Conservation (phyloP, 1,140 invertebrate genomes). For the Xylocopa sonorina region DNA sequence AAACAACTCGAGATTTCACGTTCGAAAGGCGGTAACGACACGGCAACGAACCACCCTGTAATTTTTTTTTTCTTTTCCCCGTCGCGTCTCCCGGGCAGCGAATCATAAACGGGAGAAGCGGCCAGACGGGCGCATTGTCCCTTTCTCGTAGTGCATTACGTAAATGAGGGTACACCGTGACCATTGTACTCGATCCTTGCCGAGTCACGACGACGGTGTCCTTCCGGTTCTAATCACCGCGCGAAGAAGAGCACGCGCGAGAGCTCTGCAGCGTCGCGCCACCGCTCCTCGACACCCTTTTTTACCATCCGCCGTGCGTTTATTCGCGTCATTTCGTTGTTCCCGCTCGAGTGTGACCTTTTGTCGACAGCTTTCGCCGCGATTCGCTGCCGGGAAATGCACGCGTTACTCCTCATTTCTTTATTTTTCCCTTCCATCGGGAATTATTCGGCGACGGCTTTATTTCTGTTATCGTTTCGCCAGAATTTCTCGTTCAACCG, state of each 20-base stretch:
- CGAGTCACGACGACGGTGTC: slow-evolving; percentile 38
- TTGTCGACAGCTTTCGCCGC: not conserved
- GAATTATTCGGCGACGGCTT: not conserved
- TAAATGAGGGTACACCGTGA: slow-evolving; percentile 69
- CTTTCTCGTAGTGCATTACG: slow-evolving; percentile 68
- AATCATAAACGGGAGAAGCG: slow-evolving; percentile 57
- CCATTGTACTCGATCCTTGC: slow-evolving; percentile 64
- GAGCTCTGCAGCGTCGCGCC: not conserved
- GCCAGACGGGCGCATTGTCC: slow-evolving; percentile 65
- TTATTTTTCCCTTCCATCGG: not conserved
- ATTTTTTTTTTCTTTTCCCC: slow-evolving; percentile 56
- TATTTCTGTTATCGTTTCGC: too few relatives aligned
- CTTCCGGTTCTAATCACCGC: slow-evolving; percentile 53
- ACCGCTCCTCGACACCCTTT: not conserved
- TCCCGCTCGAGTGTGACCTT: not conserved
- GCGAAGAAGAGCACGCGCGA: slow-evolving; percentile 1
- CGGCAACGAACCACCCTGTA: slow-evolving; percentile 36
- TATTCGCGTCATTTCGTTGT: slow-evolving; percentile 14
- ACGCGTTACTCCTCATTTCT: too few relatives aligned
- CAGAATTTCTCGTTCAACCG: too few relatives aligned
- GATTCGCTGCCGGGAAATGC: not conserved
- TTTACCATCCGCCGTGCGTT: not conserved
- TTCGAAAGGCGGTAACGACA: slow-evolving; percentile 39
- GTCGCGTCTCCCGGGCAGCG: slow-evolving; percentile 55
- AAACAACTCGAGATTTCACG: slow-evolving; percentile 43